Conservation (phyloP, 2,888 invertebrate species). For the Mechanitis mazaeus region DNA sequence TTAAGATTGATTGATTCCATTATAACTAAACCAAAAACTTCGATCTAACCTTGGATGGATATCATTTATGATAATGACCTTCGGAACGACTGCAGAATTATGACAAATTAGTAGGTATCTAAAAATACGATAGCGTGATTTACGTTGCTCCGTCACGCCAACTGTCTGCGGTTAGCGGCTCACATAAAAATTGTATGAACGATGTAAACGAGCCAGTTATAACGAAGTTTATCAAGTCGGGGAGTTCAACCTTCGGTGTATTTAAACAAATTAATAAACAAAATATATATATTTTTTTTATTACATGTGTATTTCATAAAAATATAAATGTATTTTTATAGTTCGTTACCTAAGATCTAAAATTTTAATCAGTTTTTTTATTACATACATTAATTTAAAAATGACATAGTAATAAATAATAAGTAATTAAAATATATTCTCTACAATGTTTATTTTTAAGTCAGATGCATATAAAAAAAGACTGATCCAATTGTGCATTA, state of each 20-base stretch:
- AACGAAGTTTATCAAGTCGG: constrained; percentile 30
- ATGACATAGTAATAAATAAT: too few species aligned
- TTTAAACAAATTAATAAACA: not conserved
- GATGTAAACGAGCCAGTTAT: constrained; percentile 30
- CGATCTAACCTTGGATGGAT: constrained; percentile 21
- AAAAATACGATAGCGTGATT: constrained; percentile 56
- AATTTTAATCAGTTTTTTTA: too few species aligned
- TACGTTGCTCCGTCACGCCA: constrained; percentile 48
- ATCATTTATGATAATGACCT: constrained; percentile 40
- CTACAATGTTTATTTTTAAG: not conserved
- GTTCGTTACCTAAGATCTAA: too few species aligned
- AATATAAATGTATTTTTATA: not conserved
- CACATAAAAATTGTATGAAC: constrained; percentile 49
- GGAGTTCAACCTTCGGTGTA: constrained; percentile 34
- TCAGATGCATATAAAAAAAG: not conserved
- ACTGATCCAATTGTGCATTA: constrained; percentile 43
- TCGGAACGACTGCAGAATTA: constrained; percentile 45
- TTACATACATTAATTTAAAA: too few species aligned
- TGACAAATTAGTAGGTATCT: constrained; percentile 45
- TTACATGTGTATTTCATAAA: not conserved
- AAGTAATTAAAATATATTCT: too few species aligned
- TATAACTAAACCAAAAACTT: not conserved
- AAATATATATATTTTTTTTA: not conserved
- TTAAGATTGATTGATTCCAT: not conserved
- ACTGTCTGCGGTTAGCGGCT: constrained; percentile 30